Conservation (phyloP, 1,140 invertebrate species). For the Calliopsis andreniformis region DNA sequence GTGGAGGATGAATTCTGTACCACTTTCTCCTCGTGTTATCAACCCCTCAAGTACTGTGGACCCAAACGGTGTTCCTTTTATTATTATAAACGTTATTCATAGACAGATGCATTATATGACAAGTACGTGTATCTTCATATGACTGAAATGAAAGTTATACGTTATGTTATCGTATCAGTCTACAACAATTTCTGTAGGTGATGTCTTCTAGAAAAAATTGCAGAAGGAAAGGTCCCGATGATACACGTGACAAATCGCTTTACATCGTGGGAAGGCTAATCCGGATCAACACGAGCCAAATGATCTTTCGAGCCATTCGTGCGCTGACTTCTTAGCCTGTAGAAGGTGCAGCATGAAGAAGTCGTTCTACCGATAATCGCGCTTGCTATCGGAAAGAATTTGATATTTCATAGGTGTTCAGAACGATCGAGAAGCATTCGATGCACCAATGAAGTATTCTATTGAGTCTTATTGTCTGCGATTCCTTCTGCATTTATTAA, state of each 20-base stretch:
- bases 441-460: background rate
- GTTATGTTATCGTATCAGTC: no score
- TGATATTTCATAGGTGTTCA: constrained; percentile 44
- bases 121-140: background rate
- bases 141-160: no score
- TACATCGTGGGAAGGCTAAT: constrained; percentile 40
- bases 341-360: constrained; percentile 46
- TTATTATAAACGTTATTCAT: no score
- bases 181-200: background rate
- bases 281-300: constrained; percentile 43
- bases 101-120: background rate
- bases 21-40: constrained; percentile 11
- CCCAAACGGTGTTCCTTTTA: no score
- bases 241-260: background rate
- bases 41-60: background rate
- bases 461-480: background rate
- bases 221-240: background rate
- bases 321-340: constrained; percentile 38
- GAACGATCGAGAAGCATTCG: background rate
- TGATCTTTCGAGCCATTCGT: constrained; percentile 37
- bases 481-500: no score
- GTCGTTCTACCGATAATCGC: constrained; percentile 45
- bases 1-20: constrained; percentile 49
- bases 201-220: background rate
- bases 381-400: constrained; percentile 39